Evolutionary conservation across 2,113 vertebrate species (phyloP), one percentile per base, ranked within the genome.

Genomic region (Zosterops lateralis): DNA sequence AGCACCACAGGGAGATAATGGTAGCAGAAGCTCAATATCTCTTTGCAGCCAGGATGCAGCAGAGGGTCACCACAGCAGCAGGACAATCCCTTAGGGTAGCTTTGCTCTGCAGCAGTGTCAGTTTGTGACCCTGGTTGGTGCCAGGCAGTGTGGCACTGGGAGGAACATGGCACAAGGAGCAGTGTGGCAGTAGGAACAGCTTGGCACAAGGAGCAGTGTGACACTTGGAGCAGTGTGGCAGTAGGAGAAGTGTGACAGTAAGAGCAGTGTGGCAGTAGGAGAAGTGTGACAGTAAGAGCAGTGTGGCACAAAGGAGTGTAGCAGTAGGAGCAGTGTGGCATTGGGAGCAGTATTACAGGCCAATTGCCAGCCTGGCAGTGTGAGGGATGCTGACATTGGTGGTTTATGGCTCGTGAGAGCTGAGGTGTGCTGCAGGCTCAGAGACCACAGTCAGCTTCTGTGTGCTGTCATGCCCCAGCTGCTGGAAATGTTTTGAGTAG

Each of bases 401-500:
- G 51, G 47, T 74, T 93, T 87, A 81, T 58, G 61, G 31, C 65
- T 92, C 71, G 12, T 48, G 32, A 44, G 80, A 81, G 53, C 70
- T 75, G 92, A 80, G 58, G 61, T 68, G 14, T 32, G 36, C 48
- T 65, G 61, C 84, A 68, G 57, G 83, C 76, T 53, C 72, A 51
- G 64, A 50, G 44, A 40, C 50, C 21, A 17, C 14, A 8, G 53
- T 29, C 77, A 84, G 86, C 76, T 84, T 91, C 84, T 89, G 53
- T 62, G 65, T 51, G 72, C 68, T 86, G 88, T 90, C 50, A 42
- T 78, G 89, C 66, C 77, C 67, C 84, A 91, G 94, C 74, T 82
- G 84, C 84, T 87, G 61, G 70, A 72, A 89, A 38, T 58, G 66
- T 64, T 93, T 91, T 84, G 76, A 95, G 81, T 36, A 88, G 87